Evolutionary conservation across 2,113 vertebrate genomes (phyloP).

Genomic region (Pygoscelis adeliae): DNA sequence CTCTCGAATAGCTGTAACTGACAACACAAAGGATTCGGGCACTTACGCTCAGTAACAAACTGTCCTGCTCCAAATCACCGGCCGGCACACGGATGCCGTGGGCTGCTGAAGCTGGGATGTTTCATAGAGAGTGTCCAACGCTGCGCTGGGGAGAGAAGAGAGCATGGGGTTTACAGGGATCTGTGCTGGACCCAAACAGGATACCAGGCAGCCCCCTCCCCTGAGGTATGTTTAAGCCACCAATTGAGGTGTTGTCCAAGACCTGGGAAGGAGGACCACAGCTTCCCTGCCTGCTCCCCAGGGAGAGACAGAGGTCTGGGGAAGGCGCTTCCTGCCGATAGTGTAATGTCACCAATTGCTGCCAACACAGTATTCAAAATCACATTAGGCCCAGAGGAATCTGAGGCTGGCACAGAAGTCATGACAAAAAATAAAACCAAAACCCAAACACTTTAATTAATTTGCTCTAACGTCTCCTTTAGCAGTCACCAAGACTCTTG

Average conservation of each 20-base stretch:
- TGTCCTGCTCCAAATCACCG: background rate
- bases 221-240: background rate
- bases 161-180: background rate
- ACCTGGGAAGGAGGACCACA: background rate
- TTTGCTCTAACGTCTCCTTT: background rate
- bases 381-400: background rate
- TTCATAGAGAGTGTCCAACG: background rate
- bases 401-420: background rate
- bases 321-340: background rate
- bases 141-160: slow-evolving; percentile 22
- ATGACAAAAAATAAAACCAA: background rate
- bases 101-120: background rate
- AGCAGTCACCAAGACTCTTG: fast-evolving
- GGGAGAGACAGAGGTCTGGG: background rate
- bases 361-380: background rate
- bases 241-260: background rate
- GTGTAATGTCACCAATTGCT: background rate
- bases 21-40: background rate
- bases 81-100: fast-evolving
- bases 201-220: background rate
- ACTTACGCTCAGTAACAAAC: background rate
- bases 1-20: background rate
- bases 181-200: background rate
- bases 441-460: background rate
- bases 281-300: background rate